Base-by-base conservation (phyloP, 2,888 invertebrate species). In the Pherbina coryleti region DNA sequence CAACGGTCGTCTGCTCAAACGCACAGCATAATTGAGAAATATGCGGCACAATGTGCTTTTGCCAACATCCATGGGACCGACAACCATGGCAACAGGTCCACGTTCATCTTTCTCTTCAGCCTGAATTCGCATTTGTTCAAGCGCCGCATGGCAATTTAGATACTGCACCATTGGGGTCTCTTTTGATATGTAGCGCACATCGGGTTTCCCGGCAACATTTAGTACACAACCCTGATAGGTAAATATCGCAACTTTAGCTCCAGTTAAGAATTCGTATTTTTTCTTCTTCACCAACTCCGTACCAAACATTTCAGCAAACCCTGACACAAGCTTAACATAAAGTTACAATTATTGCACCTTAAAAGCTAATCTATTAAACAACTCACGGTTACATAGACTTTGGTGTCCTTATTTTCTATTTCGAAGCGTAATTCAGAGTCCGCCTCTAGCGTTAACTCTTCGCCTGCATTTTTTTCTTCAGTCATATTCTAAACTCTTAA, bases 131-230 rank as follows among this genome's bases (percentile, higher is more conserved):
- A 98, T 93, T 84, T 97, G 95, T 87, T 99, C 99, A 81, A 99
- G 91, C 0, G 97, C 98, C 11, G 96, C 97, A 89, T 99, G 99
- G 22, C 97, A 96, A 89, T 99, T 99, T 3, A 98, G 91, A 88
- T 99, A 99, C 82, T 98, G 94, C 9, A 94, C 92, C 98, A 98
- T 98, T 0, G 98, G 98, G 0, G 99, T 99, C 87, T 98, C 98
- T 88, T 97, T 97, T 0, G 98, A 97, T 0, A 97, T 93, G 88
- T 99, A 99, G 82, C 95, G 96, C 34, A 97, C 97, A 89, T 98
- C 98, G 1, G 97, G 96, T 88, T 94, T 94, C 1, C 98, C 99
- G 78, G 93, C 92, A 14, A 98, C 89, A 89, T 96, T 96, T 0
- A 99, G 90, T 0, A 93, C 93, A 86, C 98, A 98, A 1, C 98